Evolutionary conservation across 2,888 invertebrate genomes (phyloP).

Genomic region (Epirrhoe tristata): DNA sequence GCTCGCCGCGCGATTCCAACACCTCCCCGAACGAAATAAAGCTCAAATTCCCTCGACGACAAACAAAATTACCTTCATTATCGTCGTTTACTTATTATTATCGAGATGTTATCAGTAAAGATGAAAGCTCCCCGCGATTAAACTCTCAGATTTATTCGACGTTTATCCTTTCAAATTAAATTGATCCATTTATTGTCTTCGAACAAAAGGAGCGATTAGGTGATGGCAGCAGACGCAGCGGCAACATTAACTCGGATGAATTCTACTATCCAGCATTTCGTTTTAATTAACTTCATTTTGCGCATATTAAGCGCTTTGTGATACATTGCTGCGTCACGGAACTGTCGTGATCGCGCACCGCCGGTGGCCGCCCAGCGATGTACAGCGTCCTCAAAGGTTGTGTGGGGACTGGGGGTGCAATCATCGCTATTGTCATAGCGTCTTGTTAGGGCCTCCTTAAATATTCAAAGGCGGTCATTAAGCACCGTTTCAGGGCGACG

Average conservation of each 20-base stretch:
- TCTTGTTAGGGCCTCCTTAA: conserved; percentile 33
- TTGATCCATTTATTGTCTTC: conserved; percentile 9
- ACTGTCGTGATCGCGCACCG: background rate
- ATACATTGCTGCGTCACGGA: background rate
- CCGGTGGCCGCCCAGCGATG: background rate
- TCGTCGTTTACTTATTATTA: conserved; percentile 7
- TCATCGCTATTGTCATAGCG: conserved; percentile 35
- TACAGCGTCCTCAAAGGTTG: background rate
- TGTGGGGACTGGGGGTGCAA: conserved; percentile 13
- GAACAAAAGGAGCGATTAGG: conserved; percentile 4
- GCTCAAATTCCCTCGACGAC: conserved; percentile 9
- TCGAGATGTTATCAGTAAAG: conserved; percentile 14
- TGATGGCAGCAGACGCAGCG: background rate
- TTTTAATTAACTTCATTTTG: conserved; percentile 15
- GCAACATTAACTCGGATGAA: conserved; percentile 16
- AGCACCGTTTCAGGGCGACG: conserved; percentile 31
- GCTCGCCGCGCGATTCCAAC: conserved; percentile 3
- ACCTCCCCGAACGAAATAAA: conserved; percentile 14
- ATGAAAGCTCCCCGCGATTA: conserved; percentile 15
- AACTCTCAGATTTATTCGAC: conserved; percentile 9
- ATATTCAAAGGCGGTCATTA: conserved; percentile 46
- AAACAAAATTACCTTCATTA: conserved; percentile 7
- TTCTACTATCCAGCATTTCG: conserved; percentile 19
- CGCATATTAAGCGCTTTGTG: conserved; percentile 9
- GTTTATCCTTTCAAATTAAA: conserved; percentile 7